These are phyloP conservation scores for Parnassius smintheus DNA, from an alignment of 2,888 invertebrate species.

Conservation along the genomic window DNA sequence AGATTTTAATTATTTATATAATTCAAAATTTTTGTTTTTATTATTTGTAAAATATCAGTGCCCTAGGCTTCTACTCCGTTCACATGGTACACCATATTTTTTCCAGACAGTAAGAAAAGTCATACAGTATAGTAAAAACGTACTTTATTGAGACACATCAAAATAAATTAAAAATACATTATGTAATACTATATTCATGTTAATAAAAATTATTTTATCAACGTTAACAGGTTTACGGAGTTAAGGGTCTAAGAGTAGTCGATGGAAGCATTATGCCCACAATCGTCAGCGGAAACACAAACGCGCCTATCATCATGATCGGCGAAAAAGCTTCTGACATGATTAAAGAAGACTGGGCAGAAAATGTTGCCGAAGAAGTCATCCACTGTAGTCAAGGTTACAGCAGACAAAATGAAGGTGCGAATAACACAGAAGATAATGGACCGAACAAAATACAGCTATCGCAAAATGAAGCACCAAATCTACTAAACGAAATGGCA, in stretches of 20 bases:
- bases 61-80: too few species aligned
- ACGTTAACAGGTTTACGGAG: constrained; percentile 81
- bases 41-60: too few species aligned
- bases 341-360: constrained; percentile 87
- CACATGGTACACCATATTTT: too few species aligned
- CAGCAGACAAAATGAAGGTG: constrained; percentile 31
- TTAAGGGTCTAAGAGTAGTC: constrained; percentile 85
- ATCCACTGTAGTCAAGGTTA: constrained; percentile 35
- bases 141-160: too few species aligned
- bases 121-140: too few species aligned
- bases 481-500: constrained; percentile 60
- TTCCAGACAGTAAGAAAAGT: too few species aligned
- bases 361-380: constrained; percentile 35
- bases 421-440: constrained; percentile 35
- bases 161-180: too few species aligned
- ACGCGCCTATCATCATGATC: constrained; percentile 91
- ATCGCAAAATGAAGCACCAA: constrained; percentile 29
- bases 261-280: constrained; percentile 93
- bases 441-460: constrained; percentile 34
- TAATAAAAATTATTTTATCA: not conserved
- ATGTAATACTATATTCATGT: not conserved
- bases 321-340: constrained; percentile 91
- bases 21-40: too few species aligned
- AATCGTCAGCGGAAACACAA: constrained; percentile 90
- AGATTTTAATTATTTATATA: too few species aligned